A percentile compares a stretch with the other conserved stretches of the same genome.
Conservation (phyloP, 1,140 invertebrate genomes). For the Drosophila virilis region DNA sequence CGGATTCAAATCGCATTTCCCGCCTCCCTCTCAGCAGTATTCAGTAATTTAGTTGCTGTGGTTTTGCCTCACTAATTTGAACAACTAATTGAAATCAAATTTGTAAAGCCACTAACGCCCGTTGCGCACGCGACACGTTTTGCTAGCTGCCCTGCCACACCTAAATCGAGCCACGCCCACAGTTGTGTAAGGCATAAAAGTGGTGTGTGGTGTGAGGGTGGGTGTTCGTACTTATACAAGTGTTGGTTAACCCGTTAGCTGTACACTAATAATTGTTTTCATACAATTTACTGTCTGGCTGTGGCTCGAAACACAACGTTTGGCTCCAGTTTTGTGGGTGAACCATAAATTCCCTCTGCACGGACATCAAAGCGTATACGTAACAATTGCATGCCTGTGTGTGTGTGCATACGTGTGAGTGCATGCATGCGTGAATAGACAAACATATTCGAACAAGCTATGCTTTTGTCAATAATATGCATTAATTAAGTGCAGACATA, state of each 20-base stretch:
- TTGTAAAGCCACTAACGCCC: constrained; percentile 66
- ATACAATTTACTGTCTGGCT: constrained; percentile 65
- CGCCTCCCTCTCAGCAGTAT: not conserved
- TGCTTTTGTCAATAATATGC: constrained; percentile 82
- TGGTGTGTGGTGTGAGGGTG: not conserved
- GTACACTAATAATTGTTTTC: constrained; percentile 74
- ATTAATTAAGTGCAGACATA: constrained; percentile 80
- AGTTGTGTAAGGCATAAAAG: not conserved
- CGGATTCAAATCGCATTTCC: too few species aligned
- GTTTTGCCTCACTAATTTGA: constrained; percentile 71
- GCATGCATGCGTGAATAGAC: constrained; percentile 75
- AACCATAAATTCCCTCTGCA: constrained; percentile 69
- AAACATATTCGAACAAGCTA: constrained; percentile 59
- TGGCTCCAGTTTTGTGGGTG: constrained; percentile 64
- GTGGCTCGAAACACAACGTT: constrained; percentile 51
- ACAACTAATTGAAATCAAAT: constrained; percentile 80
- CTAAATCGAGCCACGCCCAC: constrained; percentile 18
- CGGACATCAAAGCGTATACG: constrained; percentile 68
- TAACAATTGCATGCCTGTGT: constrained; percentile 39
- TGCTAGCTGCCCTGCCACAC: not conserved
- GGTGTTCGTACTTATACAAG: not conserved
- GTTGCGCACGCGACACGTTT: constrained; percentile 42
- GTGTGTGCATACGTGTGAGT: constrained; percentile 25
- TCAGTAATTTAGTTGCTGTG: constrained; percentile 70
- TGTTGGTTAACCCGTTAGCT: constrained; percentile 59